Conservation (phyloP, 1,140 invertebrate species). For the Calephelis virginiensis region DNA sequence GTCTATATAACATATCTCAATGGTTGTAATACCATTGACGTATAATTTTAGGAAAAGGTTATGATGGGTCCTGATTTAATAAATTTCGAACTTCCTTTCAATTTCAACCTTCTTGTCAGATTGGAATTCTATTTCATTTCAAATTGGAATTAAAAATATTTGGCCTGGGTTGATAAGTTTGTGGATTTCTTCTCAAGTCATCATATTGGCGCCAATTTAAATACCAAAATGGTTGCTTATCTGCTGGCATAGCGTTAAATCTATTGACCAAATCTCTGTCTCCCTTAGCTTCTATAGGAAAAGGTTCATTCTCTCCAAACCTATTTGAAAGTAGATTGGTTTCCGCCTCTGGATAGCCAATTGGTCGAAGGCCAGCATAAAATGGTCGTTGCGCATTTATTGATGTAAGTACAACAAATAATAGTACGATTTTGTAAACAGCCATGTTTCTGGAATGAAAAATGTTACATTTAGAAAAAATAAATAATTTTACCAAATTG, state of each 20-base stretch:
- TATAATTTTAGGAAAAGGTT: background rate
- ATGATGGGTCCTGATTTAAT: background rate
- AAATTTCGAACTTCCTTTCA: slow-evolving; percentile 9
- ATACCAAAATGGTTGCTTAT: slow-evolving; percentile 80
- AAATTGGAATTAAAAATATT: slow-evolving; percentile 27
- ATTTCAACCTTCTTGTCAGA: slow-evolving; percentile 4
- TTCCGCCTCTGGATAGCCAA: slow-evolving; percentile 49
- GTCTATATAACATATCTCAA: no score
- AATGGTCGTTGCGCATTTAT: slow-evolving; percentile 56
- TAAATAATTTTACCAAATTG: no score
- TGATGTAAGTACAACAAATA: slow-evolving; percentile 33
- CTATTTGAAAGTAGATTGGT: slow-evolving; percentile 41
- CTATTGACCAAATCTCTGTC: slow-evolving; percentile 72
- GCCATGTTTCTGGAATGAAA: slow-evolving; percentile 52
- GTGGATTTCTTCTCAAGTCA: slow-evolving; percentile 53
- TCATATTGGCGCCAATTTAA: slow-evolving; percentile 78
- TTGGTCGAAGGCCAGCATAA: slow-evolving; percentile 55
- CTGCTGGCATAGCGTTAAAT: slow-evolving; percentile 74
- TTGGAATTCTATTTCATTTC: slow-evolving; percentile 10
- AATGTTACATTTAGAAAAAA: no score
- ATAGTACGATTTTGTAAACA: slow-evolving; percentile 37
- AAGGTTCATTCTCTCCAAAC: slow-evolving; percentile 49
- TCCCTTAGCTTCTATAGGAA: slow-evolving; percentile 70
- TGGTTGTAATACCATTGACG: no score
- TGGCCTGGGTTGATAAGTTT: slow-evolving; percentile 46